phyloP scores from a whole-genome alignment of 2,113 vertebrate genomes.

The Falco punctatus region DNA sequence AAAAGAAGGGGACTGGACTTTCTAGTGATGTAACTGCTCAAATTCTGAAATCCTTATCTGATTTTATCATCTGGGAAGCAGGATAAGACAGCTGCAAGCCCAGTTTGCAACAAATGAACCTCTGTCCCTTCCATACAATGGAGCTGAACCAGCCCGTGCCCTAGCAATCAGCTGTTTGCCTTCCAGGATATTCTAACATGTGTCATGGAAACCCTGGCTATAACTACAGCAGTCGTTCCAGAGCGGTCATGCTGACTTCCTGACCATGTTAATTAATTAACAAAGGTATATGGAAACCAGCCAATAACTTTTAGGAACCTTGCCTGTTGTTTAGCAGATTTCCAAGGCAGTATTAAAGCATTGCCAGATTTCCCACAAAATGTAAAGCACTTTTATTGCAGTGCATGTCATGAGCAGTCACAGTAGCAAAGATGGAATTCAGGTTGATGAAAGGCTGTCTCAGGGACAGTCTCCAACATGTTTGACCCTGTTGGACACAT shows the following conservation, averaged over 20 bases:
- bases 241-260: not conserved
- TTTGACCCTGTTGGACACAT: not conserved
- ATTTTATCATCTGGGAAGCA: not conserved
- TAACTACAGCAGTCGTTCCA: not conserved
- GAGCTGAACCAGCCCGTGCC: not conserved
- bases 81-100: not conserved
- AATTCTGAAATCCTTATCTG: not conserved
- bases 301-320: not conserved
- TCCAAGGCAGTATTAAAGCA: not conserved
- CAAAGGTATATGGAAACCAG: not conserved
- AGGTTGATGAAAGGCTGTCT: not conserved
- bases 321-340: slow-evolving; percentile 15
- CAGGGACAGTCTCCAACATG: not conserved
- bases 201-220: slow-evolving; percentile 7
- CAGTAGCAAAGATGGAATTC: slow-evolving; percentile 20
- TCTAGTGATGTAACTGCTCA: not conserved
- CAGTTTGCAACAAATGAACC: not conserved
- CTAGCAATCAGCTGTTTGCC: not conserved
- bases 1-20: not conserved
- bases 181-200: not conserved
- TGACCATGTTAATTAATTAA: slow-evolving; percentile 20
- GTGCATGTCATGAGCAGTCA: not conserved
- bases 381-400: not conserved
- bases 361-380: not conserved
- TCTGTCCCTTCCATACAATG: not conserved